Evolutionary conservation across 2,888 invertebrate genomes (phyloP).

Genomic region (Eupithecia pulchellata): DNA sequence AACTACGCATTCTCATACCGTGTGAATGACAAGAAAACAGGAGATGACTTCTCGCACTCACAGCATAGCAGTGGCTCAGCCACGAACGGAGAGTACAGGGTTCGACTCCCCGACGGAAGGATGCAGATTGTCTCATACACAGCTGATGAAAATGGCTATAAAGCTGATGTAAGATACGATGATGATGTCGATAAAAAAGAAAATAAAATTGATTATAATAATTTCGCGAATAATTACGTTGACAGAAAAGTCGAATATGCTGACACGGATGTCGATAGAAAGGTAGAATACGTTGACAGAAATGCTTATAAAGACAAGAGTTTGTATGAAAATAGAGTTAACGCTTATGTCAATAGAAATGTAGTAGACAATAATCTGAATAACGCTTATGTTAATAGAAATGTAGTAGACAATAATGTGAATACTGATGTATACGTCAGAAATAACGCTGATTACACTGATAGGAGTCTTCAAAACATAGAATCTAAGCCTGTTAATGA

Average conservation of each 20-base stretch:
- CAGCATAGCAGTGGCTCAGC: slow-evolving; percentile 87
- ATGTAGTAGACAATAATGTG: neutral
- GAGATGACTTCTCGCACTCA: slow-evolving; percentile 88
- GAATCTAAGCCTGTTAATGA: slow-evolving; percentile 27
- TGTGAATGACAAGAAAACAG: slow-evolving; percentile 86
- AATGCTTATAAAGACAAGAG: slow-evolving; percentile 32
- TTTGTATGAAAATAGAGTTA: slow-evolving; percentile 16
- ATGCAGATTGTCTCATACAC: slow-evolving; percentile 88
- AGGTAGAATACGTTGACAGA: slow-evolving; percentile 31
- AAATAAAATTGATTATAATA: slow-evolving; percentile 46
- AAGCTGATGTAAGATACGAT: slow-evolving; percentile 88
- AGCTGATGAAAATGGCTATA: slow-evolving; percentile 88
- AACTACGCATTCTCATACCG: slow-evolving; percentile 88
- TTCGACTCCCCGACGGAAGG: slow-evolving; percentile 88
- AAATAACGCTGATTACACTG: slow-evolving; percentile 42
- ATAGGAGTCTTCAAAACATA: slow-evolving; percentile 43
- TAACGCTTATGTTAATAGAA: slow-evolving; percentile 31
- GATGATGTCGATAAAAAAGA: slow-evolving; percentile 58
- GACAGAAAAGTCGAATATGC: slow-evolving; percentile 32
- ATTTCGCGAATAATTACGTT: slow-evolving; percentile 29
- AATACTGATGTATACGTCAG: neutral
- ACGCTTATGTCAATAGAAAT: slow-evolving; percentile 32
- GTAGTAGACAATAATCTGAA: neutral
- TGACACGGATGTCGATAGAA: slow-evolving; percentile 30
- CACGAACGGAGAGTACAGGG: slow-evolving; percentile 88